Evolutionary conservation across 1,140 invertebrate species (phyloP).

Genomic region (Gonioctena quinquepunctata): DNA sequence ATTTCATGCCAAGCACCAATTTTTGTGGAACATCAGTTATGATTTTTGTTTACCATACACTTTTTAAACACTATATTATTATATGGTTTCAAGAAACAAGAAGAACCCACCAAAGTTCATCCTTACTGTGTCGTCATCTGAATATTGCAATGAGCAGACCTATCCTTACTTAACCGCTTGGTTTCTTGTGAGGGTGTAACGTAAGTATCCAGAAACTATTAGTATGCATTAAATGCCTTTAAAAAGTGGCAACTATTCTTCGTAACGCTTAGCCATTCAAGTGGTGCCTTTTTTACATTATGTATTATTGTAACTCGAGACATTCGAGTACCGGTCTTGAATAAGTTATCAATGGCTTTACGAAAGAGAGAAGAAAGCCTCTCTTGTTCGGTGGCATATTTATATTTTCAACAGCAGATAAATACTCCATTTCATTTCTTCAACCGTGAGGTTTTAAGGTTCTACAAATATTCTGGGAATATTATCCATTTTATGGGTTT

Average conservation of each 20-base stretch:
- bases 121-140: too few species aligned
- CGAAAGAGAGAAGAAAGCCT: background rate
- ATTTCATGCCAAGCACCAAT: too few species aligned
- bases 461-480: too few species aligned
- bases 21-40: too few species aligned
- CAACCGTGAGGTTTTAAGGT: too few species aligned
- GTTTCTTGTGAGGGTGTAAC: background rate
- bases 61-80: too few species aligned
- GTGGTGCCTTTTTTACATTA: slow-evolving; percentile 16
- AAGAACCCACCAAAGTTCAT: too few species aligned
- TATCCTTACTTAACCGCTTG: background rate
- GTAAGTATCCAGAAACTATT: slow-evolving; percentile 5
- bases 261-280: slow-evolving; percentile 7
- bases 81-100: too few species aligned
- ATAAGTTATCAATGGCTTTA: background rate
- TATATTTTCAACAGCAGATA: too few species aligned
- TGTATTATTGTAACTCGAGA: slow-evolving; percentile 1
- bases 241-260: slow-evolving; percentile 6
- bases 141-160: background rate
- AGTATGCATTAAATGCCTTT: slow-evolving; percentile 9
- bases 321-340: background rate
- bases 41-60: too few species aligned
- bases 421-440: too few species aligned
- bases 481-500: too few species aligned
- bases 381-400: background rate